phyloP scores from a whole-genome alignment of 30 jellyfish, hydroid and myxozoan species.

The Turritopsis dohrnii region DNA sequence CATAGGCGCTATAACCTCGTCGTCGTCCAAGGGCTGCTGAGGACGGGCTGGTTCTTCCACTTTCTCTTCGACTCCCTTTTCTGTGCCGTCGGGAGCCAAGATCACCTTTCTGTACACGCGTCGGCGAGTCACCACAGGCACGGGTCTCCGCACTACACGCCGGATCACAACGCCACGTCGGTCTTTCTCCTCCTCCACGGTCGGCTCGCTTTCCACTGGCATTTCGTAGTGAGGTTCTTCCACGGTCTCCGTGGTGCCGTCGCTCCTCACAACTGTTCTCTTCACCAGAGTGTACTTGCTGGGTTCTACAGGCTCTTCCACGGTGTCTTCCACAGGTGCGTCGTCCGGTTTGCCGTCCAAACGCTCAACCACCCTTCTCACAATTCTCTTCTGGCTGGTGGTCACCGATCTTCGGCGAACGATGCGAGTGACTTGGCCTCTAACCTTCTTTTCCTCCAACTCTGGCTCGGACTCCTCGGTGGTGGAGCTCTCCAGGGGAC shows the following conservation, averaged over 20 bases:
- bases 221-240: conserved; percentile 70
- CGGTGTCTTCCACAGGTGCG: conserved; percentile 60
- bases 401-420: conserved; percentile 59
- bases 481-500: conserved; percentile 51
- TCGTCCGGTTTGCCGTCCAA: conserved; percentile 60
- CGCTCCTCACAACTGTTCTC: conserved; percentile 35
- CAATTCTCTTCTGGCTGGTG: conserved; percentile 55
- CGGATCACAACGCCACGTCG: conserved; percentile 9
- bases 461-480: conserved; percentile 64
- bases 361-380: conserved; percentile 47
- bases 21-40: conserved; percentile 35
- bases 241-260: conserved; percentile 40
- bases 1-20: conserved; percentile 4
- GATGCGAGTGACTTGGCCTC: conserved; percentile 53
- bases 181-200: conserved; percentile 12
- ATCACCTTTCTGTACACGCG: conserved; percentile 61
- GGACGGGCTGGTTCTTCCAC: conserved; percentile 28
- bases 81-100: conserved; percentile 44
- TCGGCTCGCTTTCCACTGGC: conserved; percentile 53
- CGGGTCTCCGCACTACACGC: conserved; percentile 6
- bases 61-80: conserved; percentile 25
- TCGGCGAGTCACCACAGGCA: conserved; percentile 45
- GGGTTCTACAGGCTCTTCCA: conserved; percentile 60
- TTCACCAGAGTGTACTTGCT: conserved; percentile 40
- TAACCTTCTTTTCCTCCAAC: conserved; percentile 34